Evolutionary conservation across 2,113 vertebrate species (phyloP), one percentile per base, ranked within the genome.

Genomic region (Hemiprocne comata): DNA sequence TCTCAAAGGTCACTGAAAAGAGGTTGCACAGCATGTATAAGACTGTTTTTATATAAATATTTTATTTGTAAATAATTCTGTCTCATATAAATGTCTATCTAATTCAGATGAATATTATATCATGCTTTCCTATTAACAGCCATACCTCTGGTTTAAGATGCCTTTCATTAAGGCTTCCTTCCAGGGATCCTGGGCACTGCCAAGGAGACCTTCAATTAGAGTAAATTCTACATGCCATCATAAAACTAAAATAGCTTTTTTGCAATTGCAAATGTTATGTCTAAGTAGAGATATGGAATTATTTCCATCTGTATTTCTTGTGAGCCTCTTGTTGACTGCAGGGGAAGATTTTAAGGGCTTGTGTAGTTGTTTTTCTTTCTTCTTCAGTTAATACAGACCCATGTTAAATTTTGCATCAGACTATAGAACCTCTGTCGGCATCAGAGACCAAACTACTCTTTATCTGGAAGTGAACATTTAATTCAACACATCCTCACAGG

Each of bases 1-100:
- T 88, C 46, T 88, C 46, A 77, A 86, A 94, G n/a, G 79, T 94
- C 67, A 86, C 58, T 88, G 61, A 57, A 85, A 82, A 85, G 87
- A 90, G 28, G 28, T 58, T 85, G 31, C n/a, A 57, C 61, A 95
- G 54, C 74, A 69, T 38, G 24, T 64, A n/a, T 53, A 75, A 93
- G 77, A 36, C 33, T 23, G n/a, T 60, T 87, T 89, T 81, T 82
- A 28, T 69, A 34, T 74, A 72, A 90, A 70, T 91, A 50, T 62
- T 85, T 89, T 84, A 77, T 76, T 94, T 89, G 58, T 62, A 88
- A 94, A 78, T 85, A 87, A 51, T 89, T 67, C 29, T 87, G 44
- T 26, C 50, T 84, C 4, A 23, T 72, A 60, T 61, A 76, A 82
- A 65, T 64, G 26, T 42, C 48, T 73, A 0, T 85, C 20, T 93